phyloP scores from a whole-genome alignment of 1,140 invertebrate species.

The Mizuhopecten yessoensis region DNA sequence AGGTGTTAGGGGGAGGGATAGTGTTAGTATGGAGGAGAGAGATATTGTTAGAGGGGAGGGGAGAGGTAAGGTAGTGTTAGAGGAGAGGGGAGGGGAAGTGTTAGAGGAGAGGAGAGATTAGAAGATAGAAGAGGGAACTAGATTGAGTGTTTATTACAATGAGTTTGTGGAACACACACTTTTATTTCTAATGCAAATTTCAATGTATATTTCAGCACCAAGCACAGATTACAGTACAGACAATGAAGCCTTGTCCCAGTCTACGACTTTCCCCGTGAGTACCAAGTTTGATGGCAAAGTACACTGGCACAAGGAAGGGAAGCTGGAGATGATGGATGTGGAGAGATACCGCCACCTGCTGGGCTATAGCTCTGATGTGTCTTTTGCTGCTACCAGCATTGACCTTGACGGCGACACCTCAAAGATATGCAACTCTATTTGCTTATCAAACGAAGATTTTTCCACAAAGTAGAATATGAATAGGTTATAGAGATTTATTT shows the following conservation, averaged over 20 bases:
- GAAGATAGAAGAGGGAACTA: neutral
- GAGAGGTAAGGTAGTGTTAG: neutral
- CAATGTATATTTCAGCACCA: neutral
- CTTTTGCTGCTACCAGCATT: neutral
- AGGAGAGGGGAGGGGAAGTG: neutral
- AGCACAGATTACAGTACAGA: neutral
- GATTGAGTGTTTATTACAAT: neutral
- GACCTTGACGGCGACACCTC: neutral
- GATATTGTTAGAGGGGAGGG: neutral
- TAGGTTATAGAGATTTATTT: too few species aligned
- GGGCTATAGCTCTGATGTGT: neutral
- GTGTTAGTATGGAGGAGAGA: too few species aligned
- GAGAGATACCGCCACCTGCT: slow-evolving; percentile 15
- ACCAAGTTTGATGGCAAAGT: neutral
- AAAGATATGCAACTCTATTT: neutral
- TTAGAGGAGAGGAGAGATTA: neutral
- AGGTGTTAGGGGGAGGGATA: too few species aligned
- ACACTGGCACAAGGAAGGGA: neutral
- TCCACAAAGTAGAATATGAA: too few species aligned
- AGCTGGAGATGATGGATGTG: neutral
- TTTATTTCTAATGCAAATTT: too few species aligned
- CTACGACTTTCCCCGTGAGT: neutral
- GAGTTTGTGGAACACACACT: too few species aligned
- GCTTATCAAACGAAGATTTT: neutral
- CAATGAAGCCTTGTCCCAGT: neutral